phyloP scores from a whole-genome alignment of 2,113 vertebrate species.

The Nesospiza acunhae region DNA sequence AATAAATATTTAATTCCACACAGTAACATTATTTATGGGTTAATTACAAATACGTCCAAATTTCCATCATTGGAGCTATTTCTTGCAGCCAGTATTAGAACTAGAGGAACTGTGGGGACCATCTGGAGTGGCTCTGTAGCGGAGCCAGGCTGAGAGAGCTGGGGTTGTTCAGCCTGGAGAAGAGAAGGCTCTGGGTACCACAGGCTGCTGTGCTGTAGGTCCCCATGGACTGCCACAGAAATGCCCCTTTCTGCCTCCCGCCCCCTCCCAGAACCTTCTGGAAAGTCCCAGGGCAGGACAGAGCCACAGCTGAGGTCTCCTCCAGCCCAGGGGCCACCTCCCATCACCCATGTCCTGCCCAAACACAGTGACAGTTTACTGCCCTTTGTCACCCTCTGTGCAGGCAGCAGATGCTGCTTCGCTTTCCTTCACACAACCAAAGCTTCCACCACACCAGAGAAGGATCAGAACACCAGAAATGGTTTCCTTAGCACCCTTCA shows the following conservation, averaged over 20 bases:
- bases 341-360: rapidly evolving
- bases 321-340: not conserved
- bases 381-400: not conserved
- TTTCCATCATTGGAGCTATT: rapidly evolving
- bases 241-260: not conserved
- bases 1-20: slow-evolving; percentile 1
- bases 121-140: not conserved
- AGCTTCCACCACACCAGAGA: not conserved
- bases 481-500: not conserved
- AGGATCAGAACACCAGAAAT: not conserved
- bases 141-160: not conserved
- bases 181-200: not conserved
- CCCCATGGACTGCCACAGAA: not conserved
- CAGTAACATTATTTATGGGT: not conserved
- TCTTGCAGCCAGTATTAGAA: not conserved
- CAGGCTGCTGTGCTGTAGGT: rapidly evolving
- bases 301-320: not conserved
- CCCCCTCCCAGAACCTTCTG: too few species aligned
- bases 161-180: not conserved
- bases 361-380: rapidly evolving
- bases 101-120: rapidly evolving
- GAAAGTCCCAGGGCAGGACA: not conserved
- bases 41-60: not conserved
- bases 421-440: not conserved
- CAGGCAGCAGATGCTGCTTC: not conserved